These are phyloP conservation scores for Acrossocheilus wenchowensis DNA, from an alignment of 2,797 vertebrate genomes.

Conservation along the genomic window DNA sequence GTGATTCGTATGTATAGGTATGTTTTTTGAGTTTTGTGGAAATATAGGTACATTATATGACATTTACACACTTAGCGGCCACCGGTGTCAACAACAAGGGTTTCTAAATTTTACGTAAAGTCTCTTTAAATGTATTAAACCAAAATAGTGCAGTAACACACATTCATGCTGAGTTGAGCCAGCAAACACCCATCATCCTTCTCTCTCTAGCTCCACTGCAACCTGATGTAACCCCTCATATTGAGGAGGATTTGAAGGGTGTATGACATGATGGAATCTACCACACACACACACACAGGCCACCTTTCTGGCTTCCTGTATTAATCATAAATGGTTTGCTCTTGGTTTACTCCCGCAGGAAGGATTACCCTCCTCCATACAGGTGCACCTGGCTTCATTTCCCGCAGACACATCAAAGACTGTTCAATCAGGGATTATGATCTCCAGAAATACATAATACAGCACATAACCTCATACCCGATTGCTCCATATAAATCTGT, in stretches of 20 bases:
- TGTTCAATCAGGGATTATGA: conserved; percentile 52
- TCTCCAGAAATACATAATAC: conserved; percentile 42
- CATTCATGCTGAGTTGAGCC: neutral
- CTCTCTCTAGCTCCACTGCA: neutral
- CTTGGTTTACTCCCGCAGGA: conserved; percentile 69
- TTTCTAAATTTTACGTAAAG: neutral
- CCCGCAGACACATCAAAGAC: conserved; percentile 51
- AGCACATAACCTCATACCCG: conserved; percentile 20
- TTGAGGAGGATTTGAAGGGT: neutral
- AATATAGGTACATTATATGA: too few species aligned
- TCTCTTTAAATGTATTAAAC: neutral
- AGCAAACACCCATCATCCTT: neutral
- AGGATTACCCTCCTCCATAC: conserved; percentile 66
- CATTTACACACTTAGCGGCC: neutral
- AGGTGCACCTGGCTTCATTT: conserved; percentile 72
- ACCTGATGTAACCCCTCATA: conserved; percentile 4
- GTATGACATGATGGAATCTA: conserved; percentile 12
- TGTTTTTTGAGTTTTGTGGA: too few species aligned
- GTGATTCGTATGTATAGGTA: too few species aligned
- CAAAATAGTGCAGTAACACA: neutral
- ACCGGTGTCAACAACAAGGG: neutral
- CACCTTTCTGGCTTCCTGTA: conserved; percentile 47
- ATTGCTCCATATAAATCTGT: conserved; percentile 51
- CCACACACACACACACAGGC: neutral
- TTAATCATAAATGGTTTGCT: conserved; percentile 70